Conservation (phyloP, 2,113 vertebrate species). For the Pseudopodoces humilis region DNA sequence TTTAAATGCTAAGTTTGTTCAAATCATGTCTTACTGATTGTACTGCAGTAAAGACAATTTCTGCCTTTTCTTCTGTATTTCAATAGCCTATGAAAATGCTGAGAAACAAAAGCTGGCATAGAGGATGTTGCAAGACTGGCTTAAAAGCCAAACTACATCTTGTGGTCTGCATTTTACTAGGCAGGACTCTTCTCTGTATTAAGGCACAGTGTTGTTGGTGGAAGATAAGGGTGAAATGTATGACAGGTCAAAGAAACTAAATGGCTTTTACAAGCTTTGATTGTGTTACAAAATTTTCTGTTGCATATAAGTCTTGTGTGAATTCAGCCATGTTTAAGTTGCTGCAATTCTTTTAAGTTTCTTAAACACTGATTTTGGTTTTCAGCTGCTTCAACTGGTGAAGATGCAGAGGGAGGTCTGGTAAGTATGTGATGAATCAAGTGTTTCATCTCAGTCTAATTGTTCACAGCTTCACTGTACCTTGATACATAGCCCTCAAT, state of each 20-base stretch:
- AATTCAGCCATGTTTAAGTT: neutral
- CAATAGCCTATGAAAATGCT: neutral
- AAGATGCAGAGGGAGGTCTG: neutral
- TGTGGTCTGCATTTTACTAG: neutral
- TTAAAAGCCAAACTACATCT: neutral
- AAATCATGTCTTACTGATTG: neutral
- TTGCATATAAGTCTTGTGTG: neutral
- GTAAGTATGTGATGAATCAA: constrained; percentile 9
- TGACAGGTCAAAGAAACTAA: neutral
- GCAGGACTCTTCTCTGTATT: neutral
- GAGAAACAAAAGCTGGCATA: neutral
- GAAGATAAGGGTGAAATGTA: neutral
- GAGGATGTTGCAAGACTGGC: neutral
- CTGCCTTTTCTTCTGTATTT: neutral
- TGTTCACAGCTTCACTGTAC: neutral
- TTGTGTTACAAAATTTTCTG: neutral
- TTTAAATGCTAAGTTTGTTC: neutral
- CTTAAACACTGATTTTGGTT: neutral
- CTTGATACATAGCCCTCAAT: neutral
- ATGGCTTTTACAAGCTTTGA: neutral
- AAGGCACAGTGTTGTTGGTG: neutral
- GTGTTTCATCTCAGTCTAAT: neutral
- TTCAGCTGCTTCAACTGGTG: neutral
- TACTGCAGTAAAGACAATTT: neutral
- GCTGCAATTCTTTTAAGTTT: neutral